A percentile compares a stretch with the other conserved stretches of the same genome.
These are phyloP conservation scores for Nebria brevicollis DNA, from an alignment of 2,888 invertebrate genomes.

Conservation along the genomic window DNA sequence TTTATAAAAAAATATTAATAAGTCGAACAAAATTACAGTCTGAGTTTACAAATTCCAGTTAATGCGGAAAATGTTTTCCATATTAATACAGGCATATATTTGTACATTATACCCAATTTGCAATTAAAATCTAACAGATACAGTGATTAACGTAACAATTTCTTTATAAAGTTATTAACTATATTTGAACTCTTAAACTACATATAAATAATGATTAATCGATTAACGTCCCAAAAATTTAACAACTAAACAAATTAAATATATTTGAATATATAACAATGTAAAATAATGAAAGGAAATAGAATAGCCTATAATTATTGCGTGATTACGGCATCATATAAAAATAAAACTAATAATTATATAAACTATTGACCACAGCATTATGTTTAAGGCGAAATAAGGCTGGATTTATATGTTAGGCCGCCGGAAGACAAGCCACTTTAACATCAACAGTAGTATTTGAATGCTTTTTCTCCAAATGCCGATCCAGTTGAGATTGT, in stretches of 20 bases:
- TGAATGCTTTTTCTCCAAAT: slow-evolving; percentile 53
- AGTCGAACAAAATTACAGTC: neutral
- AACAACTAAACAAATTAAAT: neutral
- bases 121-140: neutral
- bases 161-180: neutral
- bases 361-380: neutral
- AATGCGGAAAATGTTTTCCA: neutral
- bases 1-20: neutral
- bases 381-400: too few relatives aligned
- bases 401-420: neutral
- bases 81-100: neutral
- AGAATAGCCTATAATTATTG: neutral
- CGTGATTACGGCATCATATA: neutral
- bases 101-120: neutral
- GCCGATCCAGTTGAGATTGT: slow-evolving; percentile 54
- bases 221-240: neutral
- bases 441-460: neutral
- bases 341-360: neutral
- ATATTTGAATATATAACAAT: neutral
- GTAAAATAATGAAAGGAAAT: neutral
- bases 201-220: neutral
- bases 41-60: neutral
- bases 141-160: neutral
- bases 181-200: neutral
- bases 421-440: neutral